These are phyloP conservation scores for Aphidius ervi DNA, from an alignment of 1,140 invertebrate genomes.

Conservation along the genomic window DNA sequence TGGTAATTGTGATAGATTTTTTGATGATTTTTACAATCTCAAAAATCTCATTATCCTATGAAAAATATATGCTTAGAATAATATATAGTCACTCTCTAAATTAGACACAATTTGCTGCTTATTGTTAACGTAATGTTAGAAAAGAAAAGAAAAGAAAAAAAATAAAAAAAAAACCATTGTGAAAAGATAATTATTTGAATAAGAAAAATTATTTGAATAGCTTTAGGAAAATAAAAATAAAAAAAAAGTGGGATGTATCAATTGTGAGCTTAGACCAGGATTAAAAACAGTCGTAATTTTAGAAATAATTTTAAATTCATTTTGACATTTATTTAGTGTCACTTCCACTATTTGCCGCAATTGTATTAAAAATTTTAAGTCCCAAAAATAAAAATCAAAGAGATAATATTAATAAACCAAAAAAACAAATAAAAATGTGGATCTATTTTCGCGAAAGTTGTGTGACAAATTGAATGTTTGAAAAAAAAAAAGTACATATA, in stretches of 20 bases:
- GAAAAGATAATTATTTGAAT: slow-evolving; percentile 3
- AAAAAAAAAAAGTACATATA: background rate
- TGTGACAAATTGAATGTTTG: too few species aligned
- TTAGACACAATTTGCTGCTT: slow-evolving; percentile 44
- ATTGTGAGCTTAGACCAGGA: slow-evolving; percentile 27
- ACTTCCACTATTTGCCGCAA: slow-evolving; percentile 19
- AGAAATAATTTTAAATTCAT: slow-evolving; percentile 12
- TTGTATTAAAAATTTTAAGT: background rate
- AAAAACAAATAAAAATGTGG: too few species aligned
- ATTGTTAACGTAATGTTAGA: slow-evolving; percentile 39
- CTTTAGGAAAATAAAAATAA: slow-evolving; percentile 4
- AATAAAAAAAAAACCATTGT: slow-evolving; percentile 20
- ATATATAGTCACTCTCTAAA: slow-evolving; percentile 49
- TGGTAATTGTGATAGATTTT: slow-evolving; percentile 59
- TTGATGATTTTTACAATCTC: slow-evolving; percentile 59
- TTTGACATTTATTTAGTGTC: slow-evolving; percentile 18
- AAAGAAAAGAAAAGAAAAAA: slow-evolving; percentile 22
- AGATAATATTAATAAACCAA: too few species aligned
- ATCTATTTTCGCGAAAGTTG: too few species aligned
- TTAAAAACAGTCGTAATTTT: slow-evolving; percentile 24
- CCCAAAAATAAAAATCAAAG: too few species aligned
- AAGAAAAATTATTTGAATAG: slow-evolving; percentile 6
- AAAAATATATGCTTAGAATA: slow-evolving; percentile 44
- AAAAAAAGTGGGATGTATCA: slow-evolving; percentile 15
- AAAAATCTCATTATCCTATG: slow-evolving; percentile 54